A percentile compares a stretch with the other conserved stretches of the same genome.
phyloP scores from a whole-genome alignment of 2,113 vertebrate species.

The Pollachius pollachius region DNA sequence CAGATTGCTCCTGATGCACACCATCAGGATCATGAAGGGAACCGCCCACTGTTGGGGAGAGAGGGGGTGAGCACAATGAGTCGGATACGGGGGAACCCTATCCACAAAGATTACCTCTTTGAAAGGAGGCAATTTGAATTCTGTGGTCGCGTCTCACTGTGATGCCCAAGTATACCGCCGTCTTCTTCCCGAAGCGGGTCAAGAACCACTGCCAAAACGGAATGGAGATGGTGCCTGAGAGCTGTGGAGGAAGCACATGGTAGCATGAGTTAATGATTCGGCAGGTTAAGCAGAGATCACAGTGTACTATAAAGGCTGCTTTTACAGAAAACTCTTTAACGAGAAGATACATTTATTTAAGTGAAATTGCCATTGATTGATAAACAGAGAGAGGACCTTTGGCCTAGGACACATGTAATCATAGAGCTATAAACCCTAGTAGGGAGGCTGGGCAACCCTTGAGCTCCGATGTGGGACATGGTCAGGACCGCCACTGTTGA shows the following conservation, averaged over 20 bases:
- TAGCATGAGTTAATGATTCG: background rate
- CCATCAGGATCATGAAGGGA: slow-evolving; percentile 86
- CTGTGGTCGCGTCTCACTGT: slow-evolving; percentile 69
- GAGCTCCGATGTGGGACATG: too few species aligned
- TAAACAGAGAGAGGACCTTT: too few species aligned
- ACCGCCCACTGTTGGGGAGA: slow-evolving; percentile 78
- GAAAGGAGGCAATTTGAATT: background rate
- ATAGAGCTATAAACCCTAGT: too few species aligned
- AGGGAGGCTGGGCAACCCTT: too few species aligned
- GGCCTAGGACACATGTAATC: too few species aligned
- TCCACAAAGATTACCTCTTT: background rate
- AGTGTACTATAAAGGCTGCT: too few species aligned
- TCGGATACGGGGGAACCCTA: background rate
- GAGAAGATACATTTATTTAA: too few species aligned
- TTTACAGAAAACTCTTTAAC: too few species aligned
- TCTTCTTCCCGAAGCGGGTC: slow-evolving; percentile 91
- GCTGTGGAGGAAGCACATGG: slow-evolving; percentile 62
- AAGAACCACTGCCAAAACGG: slow-evolving; percentile 96
- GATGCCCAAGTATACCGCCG: slow-evolving; percentile 84
- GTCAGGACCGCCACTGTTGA: too few species aligned
- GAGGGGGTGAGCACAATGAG: background rate
- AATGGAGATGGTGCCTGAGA: slow-evolving; percentile 86
- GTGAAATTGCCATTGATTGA: too few species aligned
- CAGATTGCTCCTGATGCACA: slow-evolving; percentile 75
- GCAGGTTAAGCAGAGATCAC: too few species aligned